A percentile compares a stretch with the other conserved stretches of the same genome.
phyloP scores from a whole-genome alignment of 2,113 vertebrate genomes.

The Castor canadensis region DNA sequence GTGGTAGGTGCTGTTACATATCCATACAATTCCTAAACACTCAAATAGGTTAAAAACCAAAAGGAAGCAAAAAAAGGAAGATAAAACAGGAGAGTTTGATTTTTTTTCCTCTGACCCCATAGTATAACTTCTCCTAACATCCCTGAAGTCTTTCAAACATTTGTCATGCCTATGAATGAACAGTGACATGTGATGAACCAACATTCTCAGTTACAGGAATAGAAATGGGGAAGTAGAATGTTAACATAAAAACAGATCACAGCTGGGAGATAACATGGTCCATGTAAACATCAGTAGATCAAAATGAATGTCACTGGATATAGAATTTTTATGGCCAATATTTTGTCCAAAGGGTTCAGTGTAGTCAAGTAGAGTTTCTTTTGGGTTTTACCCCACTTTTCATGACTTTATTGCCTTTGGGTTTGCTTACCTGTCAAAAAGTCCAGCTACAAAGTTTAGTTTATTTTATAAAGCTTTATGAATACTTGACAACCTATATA shows the following conservation, averaged over 20 bases:
- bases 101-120: neutral
- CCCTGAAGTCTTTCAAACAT: neutral
- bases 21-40: neutral
- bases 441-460: neutral
- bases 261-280: neutral
- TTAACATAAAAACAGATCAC: neutral
- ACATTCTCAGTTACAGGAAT: neutral
- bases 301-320: neutral
- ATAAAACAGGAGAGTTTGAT: neutral
- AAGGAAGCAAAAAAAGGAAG: neutral
- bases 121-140: neutral
- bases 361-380: neutral
- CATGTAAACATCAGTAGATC: neutral
- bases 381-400: neutral
- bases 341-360: neutral
- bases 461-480: conserved; percentile 20
- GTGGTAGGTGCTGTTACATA: neutral
- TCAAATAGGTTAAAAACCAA: neutral
- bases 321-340: neutral
- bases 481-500: conserved; percentile 25
- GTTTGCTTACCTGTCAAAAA: conserved; percentile 45
- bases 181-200: neutral
- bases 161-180: neutral
- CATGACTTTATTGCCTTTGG: conserved; percentile 10
- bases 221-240: neutral